Conservation (phyloP, 2,888 invertebrate species). For the Ernsta delagoae region DNA sequence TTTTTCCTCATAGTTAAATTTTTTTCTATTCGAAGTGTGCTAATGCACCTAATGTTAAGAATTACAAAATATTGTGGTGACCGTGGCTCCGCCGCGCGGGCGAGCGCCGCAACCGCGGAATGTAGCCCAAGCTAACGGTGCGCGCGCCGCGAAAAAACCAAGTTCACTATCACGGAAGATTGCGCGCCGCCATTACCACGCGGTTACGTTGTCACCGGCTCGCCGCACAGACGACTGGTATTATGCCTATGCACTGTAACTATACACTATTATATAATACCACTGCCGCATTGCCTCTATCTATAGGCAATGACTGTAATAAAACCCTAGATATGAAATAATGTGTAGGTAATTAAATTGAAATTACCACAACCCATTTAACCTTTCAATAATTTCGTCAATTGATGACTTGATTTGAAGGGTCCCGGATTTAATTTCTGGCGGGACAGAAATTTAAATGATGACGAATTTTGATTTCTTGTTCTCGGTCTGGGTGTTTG, state of each 20-base stretch:
- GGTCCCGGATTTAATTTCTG: too few species aligned
- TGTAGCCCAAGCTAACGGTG: constrained; percentile 82
- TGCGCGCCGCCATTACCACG: constrained; percentile 74
- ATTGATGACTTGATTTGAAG: too few species aligned
- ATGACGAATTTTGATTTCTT: too few species aligned
- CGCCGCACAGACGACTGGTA: constrained; percentile 46
- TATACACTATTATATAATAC: constrained; percentile 50
- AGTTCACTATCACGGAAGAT: constrained; percentile 84
- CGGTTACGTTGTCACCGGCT: constrained; percentile 73
- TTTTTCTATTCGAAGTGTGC: too few species aligned
- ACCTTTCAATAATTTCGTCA: too few species aligned
- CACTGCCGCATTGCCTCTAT: constrained; percentile 18
- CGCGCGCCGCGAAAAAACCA: constrained; percentile 79
- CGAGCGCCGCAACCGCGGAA: constrained; percentile 71
- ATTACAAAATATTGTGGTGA: constrained; percentile 23
- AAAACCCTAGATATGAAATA: constrained; percentile 10
- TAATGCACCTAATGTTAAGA: neutral
- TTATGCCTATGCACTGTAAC: constrained; percentile 54
- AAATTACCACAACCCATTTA: too few species aligned
- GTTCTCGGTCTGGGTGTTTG: too few species aligned
- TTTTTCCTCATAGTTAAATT: too few species aligned
- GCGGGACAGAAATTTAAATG: too few species aligned
- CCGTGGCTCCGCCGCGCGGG: constrained; percentile 68
- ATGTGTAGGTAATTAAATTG: too few species aligned
- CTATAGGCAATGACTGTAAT: constrained; percentile 22